Evolutionary conservation across 53 echinoderm and acorn worm species (phyloP).

Genomic region (Arbacia lixula): DNA sequence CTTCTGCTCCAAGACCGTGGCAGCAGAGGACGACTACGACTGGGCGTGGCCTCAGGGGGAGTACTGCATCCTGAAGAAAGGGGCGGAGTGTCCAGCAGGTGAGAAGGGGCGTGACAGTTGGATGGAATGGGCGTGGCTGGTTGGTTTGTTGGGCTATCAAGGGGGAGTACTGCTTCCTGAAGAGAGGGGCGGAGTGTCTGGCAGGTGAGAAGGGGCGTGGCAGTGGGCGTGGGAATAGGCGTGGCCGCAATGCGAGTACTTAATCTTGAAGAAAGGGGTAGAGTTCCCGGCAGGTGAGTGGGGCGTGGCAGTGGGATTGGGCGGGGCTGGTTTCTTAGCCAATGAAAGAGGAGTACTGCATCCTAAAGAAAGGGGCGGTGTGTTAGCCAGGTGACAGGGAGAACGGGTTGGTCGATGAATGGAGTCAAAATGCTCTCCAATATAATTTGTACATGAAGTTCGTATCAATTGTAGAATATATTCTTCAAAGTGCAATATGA

Average conservation of each 20-base stretch:
- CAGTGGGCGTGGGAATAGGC: not conserved
- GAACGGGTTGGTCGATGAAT: no score
- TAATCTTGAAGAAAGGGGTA: not conserved
- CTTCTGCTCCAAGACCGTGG: conserved; percentile 79
- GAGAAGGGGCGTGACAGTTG: not conserved
- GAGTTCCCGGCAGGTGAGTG: not conserved
- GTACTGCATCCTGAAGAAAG: conserved; percentile 85
- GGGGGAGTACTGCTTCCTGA: conserved; percentile 70
- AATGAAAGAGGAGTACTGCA: no score
- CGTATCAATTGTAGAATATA: no score
- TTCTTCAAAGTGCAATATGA: no score
- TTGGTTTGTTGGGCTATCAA: no score
- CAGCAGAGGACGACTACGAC: conserved; percentile 55
- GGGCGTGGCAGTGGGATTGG: no score
- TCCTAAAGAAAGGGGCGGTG: no score
- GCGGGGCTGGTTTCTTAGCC: no score
- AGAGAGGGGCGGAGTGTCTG: conserved; percentile 58
- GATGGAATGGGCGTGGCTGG: no score
- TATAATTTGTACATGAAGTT: no score
- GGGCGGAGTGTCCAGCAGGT: conserved; percentile 65
- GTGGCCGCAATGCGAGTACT: not conserved
- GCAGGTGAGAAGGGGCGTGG: conserved; percentile 44
- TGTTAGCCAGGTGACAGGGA: no score
- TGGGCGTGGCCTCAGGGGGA: conserved; percentile 72
- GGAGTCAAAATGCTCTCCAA: no score